phyloP scores from a whole-genome alignment of 2,797 vertebrate genomes.

The Tolypeutes matacus region DNA sequence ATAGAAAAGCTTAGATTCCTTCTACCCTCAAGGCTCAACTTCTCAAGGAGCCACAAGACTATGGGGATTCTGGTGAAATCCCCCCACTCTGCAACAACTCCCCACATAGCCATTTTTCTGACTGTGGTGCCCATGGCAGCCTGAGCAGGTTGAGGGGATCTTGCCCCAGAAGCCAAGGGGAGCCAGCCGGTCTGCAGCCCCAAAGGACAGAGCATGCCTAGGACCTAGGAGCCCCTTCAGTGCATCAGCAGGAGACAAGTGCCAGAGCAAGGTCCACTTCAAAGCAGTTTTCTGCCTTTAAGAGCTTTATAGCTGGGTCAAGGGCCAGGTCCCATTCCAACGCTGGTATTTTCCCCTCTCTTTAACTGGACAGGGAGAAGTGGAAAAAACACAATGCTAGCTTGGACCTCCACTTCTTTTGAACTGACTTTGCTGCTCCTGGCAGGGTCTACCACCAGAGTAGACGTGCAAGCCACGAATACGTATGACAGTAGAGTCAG shows the following conservation, averaged over 20 bases:
- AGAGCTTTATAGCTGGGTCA: background rate
- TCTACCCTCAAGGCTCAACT: background rate
- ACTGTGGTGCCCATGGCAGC: background rate
- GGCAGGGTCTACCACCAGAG: background rate
- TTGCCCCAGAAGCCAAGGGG: background rate
- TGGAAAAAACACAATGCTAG: background rate
- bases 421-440: background rate
- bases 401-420: background rate
- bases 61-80: background rate
- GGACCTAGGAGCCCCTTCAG: background rate
- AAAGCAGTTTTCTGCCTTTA: constrained; percentile 28
- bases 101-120: background rate
- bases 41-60: background rate
- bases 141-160: background rate
- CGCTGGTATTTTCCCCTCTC: background rate
- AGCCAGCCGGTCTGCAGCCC: background rate
- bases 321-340: background rate
- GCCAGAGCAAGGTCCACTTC: background rate
- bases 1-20: background rate
- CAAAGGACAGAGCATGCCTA: background rate
- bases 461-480: background rate
- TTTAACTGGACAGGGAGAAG: constrained; percentile 24
- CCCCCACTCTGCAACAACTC: background rate
- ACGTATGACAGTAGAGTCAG: background rate
- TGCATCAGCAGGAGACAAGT: background rate